Evolutionary conservation across 2,888 invertebrate genomes (phyloP), one percentile per base, ranked within the genome.

Genomic region (Biston stratarius): DNA sequence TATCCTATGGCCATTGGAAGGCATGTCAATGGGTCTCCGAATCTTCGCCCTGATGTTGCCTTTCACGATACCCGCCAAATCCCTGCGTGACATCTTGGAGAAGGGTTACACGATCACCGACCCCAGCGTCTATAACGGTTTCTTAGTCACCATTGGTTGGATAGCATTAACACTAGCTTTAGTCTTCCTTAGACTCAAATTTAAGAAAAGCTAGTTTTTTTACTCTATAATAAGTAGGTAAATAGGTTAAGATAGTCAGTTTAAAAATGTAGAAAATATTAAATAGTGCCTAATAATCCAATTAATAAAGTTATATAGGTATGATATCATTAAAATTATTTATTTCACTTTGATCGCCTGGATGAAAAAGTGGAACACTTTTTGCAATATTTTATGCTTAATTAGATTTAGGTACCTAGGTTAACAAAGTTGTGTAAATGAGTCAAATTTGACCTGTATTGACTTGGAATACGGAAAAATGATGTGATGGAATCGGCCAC

Each of bases 1-100:
- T 75, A 94, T 96, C 61, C 86, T 95, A n/a, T 96, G 96, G 96
- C 96, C 96, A 0, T 73, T 96, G 62, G 96, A 96, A 85, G 96
- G 95, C 8, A 96, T 97, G 96, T 95, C 96, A 0, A 81, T 85
- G 15, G 80, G 89, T 0, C 86, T 97, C 0, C 93, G 94, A 60
- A 94, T 95, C 75, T 64, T 97, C 48, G 96, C 97, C 6, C 90
- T 96, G 57, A 83, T 92, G 0, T 91, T 97, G 6, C 98, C 98
- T 0, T 96, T 97, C 83, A 98, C 98, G 0, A 89, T 97, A 61
- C 96, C 98, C 0, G 95, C 97, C 0, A 95, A 96, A 70, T 96
- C 98, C 0, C 93, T 98, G 61, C 92, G 98, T 69, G 96, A 96
- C 76, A 94, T 98, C 62, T 94, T 97, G 78, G 96, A 96, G 69